Evolutionary conservation across 2,888 invertebrate genomes (phyloP).

Genomic region (Clostera curtula): DNA sequence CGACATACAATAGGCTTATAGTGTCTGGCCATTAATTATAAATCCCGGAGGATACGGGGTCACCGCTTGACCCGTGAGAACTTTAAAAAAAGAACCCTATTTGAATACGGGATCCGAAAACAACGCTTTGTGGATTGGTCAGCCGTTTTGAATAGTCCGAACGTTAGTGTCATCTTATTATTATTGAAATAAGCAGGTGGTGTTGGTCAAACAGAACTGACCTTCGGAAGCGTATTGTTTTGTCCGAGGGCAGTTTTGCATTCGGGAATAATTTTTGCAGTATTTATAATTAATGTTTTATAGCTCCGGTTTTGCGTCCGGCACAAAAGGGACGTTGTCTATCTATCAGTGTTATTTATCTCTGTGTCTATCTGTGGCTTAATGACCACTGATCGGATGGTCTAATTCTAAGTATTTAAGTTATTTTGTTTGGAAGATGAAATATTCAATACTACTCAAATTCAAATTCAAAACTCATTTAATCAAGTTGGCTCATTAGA

Average conservation of each 20-base stretch:
- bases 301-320: no score
- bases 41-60: constrained; percentile 68
- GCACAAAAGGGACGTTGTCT: no score
- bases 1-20: constrained; percentile 45
- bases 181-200: constrained; percentile 65
- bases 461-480: no score
- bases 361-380: no score
- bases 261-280: constrained; percentile 23
- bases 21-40: constrained; percentile 63
- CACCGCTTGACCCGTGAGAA: constrained; percentile 72
- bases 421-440: no score
- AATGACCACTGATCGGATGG: no score
- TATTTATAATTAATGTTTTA: no score
- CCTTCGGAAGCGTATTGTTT: constrained; percentile 37
- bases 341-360: no score
- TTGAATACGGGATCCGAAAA: constrained; percentile 68
- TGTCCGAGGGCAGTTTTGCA: constrained; percentile 17
- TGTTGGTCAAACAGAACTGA: constrained; percentile 55
- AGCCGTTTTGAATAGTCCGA: constrained; percentile 42
- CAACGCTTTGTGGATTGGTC: constrained; percentile 45
- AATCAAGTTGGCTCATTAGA: no score
- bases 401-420: no score
- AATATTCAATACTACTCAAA: no score
- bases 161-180: constrained; percentile 51
- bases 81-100: constrained; percentile 58